Evolutionary conservation across 1,140 invertebrate species (phyloP), one percentile per base, ranked within the genome.

Genomic region (Magallana gigas): DNA sequence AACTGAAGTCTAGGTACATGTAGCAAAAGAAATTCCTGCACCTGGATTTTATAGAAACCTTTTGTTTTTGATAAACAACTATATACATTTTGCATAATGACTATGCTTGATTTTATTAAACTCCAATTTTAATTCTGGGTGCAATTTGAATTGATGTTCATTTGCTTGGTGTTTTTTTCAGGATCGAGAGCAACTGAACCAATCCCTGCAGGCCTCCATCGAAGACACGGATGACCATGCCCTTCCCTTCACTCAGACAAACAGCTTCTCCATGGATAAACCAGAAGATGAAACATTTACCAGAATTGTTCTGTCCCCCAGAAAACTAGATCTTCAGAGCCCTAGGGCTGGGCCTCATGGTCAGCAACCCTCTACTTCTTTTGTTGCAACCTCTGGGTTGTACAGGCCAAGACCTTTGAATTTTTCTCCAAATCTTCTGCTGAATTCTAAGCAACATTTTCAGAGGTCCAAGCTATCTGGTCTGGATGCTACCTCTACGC

Each of bases 191-290:
- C 14, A 57, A 57, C 36, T 83, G 56, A 58, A 58, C 16, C 23
- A 29, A 23, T 76, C 68, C 4, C 48, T 76, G 23, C 18, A 7
- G 68, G 23, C 68, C 1, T 76, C 23, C 11, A 76, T 29, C 48
- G 68, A 76, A 36, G 18, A 76, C 23, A 76, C 68, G 14, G 68
- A 76, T 12, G 68, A 76, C 3, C 18, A 16, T 64, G 36, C 83
- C 9, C 87, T 58, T 82, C 87, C 57, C 29, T 83, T n/a, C 23
- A 80, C 80, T n/a, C 71, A 36, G 76, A 62, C 57, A 85, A 85
- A 64, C 56, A 81, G 23, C 12, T 86, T 81, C 64, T 84, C 58
- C 56, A 16, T 23, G 36, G 83, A 80, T 59, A 84, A 59, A 62
- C 83, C 57, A 29, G 57, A 8, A 23, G 60, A 62, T 29, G n/a